A percentile compares a stretch with the other conserved stretches of the same genome.
Evolutionary conservation across 2,113 vertebrate genomes (phyloP).

Genomic region (Burhinus bistriatus): DNA sequence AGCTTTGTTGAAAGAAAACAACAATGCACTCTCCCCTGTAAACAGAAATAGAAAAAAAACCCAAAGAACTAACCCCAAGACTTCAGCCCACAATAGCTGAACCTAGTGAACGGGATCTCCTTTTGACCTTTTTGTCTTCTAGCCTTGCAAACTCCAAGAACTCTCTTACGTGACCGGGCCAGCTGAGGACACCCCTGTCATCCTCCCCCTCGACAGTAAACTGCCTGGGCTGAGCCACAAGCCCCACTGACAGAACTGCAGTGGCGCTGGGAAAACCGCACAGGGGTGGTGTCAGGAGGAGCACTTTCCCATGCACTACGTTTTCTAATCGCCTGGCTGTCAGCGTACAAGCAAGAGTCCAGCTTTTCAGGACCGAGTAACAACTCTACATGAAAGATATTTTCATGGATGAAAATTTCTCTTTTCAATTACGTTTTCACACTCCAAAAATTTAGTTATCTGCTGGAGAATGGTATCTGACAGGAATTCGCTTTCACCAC

Average conservation of each 20-base stretch:
- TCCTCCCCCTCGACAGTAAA: neutral
- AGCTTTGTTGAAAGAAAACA: neutral
- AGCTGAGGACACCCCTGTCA: neutral
- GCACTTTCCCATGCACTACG: too few relatives aligned
- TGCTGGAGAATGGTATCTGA: neutral
- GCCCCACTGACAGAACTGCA: too few relatives aligned
- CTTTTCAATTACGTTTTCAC: neutral
- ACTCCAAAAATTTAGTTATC: neutral
- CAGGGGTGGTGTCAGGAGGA: too few relatives aligned
- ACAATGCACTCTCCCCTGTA: fast-evolving
- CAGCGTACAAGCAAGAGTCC: neutral
- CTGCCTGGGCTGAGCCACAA: too few relatives aligned
- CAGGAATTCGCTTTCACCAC: neutral
- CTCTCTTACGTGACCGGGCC: neutral
- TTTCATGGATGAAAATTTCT: neutral
- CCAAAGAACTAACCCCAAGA: neutral
- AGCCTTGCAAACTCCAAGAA: neutral
- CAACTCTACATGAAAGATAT: neutral
- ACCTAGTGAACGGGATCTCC: fast-evolving
- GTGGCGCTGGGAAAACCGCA: too few relatives aligned
- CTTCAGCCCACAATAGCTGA: fast-evolving
- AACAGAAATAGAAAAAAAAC: neutral
- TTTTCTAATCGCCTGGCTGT: too few relatives aligned
- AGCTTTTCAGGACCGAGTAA: neutral
- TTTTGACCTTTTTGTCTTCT: neutral